Conservation (phyloP, 2,797 vertebrate genomes). For the Selene dorsalis region DNA sequence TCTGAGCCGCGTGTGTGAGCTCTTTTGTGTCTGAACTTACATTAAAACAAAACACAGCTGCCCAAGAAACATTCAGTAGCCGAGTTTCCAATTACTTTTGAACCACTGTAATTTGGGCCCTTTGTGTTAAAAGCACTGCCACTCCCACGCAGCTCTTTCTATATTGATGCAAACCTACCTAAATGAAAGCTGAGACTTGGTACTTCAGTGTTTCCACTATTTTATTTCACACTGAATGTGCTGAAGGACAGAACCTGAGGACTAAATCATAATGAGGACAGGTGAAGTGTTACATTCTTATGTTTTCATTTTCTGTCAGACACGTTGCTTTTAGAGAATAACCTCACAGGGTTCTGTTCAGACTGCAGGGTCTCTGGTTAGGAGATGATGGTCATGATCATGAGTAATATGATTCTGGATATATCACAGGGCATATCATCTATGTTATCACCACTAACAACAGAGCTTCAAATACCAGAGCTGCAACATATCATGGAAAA, state of each 20-base stretch:
- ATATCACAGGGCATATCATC: background rate
- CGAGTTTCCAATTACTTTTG: background rate
- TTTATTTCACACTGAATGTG: no score
- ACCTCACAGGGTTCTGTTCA: background rate
- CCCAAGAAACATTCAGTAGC: background rate
- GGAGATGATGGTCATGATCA: background rate
- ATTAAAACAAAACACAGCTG: no score
- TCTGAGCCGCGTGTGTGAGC: background rate
- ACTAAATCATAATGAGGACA: background rate
- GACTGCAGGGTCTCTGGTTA: no score
- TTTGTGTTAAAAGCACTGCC: no score
- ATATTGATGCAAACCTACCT: no score
- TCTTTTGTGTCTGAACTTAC: background rate
- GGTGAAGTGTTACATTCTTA: background rate
- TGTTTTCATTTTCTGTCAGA: no score
- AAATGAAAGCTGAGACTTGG: no score
- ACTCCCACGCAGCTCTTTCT: no score
- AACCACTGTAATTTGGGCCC: no score
- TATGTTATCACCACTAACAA: background rate
- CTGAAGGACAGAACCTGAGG: no score
- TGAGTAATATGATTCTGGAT: no score
- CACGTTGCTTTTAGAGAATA: background rate
- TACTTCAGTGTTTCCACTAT: no score
- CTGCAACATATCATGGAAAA: background rate
- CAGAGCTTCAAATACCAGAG: background rate